Conservation (phyloP, 1,140 invertebrate genomes). For the Sarcophaga bullata region DNA sequence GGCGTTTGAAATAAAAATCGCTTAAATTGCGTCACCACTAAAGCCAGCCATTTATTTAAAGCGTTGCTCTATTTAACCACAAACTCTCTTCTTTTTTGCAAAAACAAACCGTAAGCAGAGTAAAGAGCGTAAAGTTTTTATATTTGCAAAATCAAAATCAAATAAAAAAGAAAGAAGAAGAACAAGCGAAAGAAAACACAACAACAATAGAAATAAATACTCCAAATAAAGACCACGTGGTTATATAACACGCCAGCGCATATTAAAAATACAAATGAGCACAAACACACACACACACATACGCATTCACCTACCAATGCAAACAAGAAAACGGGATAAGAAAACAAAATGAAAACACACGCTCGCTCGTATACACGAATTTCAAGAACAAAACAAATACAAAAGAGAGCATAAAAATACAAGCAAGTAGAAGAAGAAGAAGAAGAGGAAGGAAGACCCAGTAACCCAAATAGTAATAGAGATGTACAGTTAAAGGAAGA, state of each 20-base stretch:
- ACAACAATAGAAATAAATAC: background rate
- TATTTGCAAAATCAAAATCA: no score
- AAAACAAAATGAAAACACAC: background rate
- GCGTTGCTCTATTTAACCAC: no score
- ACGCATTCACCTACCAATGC: background rate
- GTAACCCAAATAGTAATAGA: background rate
- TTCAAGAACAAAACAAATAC: background rate
- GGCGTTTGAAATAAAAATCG: no score
- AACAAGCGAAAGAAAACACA: background rate
- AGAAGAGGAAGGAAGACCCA: background rate
- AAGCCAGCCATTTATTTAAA: no score
- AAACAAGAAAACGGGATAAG: no score
- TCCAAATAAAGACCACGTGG: background rate
- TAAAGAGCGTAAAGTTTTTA: no score
- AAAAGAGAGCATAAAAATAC: background rate
- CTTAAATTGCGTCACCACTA: no score
- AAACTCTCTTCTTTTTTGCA: no score
- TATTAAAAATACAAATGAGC: background rate
- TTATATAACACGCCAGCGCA: conserved; percentile 18
- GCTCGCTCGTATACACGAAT: background rate
- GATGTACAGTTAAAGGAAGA: background rate
- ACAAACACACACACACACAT: background rate
- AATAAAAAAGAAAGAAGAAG: no score
- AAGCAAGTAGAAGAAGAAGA: background rate
- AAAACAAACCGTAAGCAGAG: no score